Evolutionary conservation across 1,140 invertebrate genomes (phyloP).

Genomic region (Eulimnadia texana): DNA sequence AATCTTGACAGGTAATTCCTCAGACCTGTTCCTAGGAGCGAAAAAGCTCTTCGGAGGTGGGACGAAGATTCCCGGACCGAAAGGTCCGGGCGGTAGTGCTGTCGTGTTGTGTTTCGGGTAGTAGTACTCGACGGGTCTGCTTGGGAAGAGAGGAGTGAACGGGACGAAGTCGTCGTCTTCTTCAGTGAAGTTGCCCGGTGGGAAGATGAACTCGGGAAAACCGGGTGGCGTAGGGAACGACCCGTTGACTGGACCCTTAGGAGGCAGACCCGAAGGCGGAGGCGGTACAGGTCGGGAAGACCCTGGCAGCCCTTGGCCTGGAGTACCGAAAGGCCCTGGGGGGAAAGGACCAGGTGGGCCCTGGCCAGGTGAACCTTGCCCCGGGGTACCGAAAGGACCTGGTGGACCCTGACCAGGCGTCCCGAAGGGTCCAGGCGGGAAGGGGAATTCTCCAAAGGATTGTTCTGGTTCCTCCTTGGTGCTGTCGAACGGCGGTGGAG

Average conservation of each 20-base stretch:
- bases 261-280: background rate
- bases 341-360: background rate
- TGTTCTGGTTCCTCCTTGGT: slow-evolving; percentile 24
- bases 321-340: background rate
- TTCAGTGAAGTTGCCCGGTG: background rate
- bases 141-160: slow-evolving; percentile 58
- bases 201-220: background rate
- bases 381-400: slow-evolving; percentile 52
- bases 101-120: slow-evolving; percentile 62
- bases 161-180: slow-evolving; percentile 62
- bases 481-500: slow-evolving; percentile 19
- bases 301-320: background rate
- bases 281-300: background rate
- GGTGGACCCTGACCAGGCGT: slow-evolving; percentile 24
- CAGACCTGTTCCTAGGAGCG: slow-evolving; percentile 38
- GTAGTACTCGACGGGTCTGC: slow-evolving; percentile 72
- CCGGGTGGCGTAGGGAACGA: no score
- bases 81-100: slow-evolving; percentile 59
- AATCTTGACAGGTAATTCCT: background rate
- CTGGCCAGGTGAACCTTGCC: slow-evolving; percentile 33
- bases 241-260: background rate
- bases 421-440: slow-evolving; percentile 40
- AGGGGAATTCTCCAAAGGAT: slow-evolving; percentile 49
- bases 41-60: slow-evolving; percentile 77
- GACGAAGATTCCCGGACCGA: slow-evolving; percentile 71